These are phyloP conservation scores for Mactromeris polynyma DNA, from an alignment of 2,888 invertebrate species.

Conservation along the genomic window DNA sequence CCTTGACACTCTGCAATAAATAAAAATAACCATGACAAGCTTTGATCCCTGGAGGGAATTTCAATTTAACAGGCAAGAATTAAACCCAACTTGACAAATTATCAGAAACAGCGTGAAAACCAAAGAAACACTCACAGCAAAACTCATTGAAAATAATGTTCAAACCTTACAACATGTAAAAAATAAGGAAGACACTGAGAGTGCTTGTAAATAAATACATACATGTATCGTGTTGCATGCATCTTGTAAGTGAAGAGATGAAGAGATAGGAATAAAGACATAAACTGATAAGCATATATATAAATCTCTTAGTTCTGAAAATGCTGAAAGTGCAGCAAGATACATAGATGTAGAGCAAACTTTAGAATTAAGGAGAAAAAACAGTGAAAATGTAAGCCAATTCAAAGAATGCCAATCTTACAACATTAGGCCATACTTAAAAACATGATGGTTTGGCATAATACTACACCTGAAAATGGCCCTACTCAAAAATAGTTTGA, in stretches of 20 bases:
- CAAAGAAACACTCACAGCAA: not conserved
- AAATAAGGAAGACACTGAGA: too few relatives aligned
- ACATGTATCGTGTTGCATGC: not conserved
- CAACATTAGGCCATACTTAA: too few relatives aligned
- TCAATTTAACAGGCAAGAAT: not conserved
- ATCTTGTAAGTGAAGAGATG: not conserved
- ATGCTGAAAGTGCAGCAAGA: not conserved
- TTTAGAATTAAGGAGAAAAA: not conserved
- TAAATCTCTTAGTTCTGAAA: not conserved
- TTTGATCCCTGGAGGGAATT: not conserved
- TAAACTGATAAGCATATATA: not conserved
- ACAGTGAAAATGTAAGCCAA: too few relatives aligned
- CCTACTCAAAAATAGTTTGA: too few relatives aligned
- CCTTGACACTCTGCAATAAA: constrained; percentile 61
- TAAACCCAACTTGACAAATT: not conserved
- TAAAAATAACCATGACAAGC: not conserved
- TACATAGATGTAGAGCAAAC: not conserved
- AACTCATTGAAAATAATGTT: not conserved
- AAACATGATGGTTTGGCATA: too few relatives aligned
- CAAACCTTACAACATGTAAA: not conserved
- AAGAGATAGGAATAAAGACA: not conserved
- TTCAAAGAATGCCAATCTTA: too few relatives aligned
- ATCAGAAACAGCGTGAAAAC: not conserved
- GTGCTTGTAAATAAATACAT: not conserved
- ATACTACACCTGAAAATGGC: too few relatives aligned